Conservation (phyloP, 2,797 vertebrate species). For the Mormyrus proboscirostris region DNA sequence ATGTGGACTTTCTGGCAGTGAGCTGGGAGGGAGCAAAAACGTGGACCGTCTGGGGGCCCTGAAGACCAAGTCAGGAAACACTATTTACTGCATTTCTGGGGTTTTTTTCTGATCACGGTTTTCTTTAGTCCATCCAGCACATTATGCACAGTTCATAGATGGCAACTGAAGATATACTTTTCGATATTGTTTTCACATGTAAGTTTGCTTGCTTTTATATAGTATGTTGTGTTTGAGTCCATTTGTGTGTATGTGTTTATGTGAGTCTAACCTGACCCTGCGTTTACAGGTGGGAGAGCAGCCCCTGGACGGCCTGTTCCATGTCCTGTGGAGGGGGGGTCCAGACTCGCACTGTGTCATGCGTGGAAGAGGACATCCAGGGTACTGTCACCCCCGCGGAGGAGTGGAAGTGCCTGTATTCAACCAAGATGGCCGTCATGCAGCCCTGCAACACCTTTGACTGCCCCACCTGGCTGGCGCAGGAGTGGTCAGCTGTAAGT, state of each 20-base stretch:
- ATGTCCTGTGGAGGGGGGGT: conserved; percentile 88
- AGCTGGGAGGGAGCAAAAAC: not conserved
- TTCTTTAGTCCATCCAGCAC: not conserved
- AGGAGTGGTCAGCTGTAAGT: conserved; percentile 95
- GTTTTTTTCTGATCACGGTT: not conserved
- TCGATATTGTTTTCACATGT: not conserved
- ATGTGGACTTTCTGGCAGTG: not conserved
- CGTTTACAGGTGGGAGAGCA: conserved; percentile 85
- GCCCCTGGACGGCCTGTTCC: conserved; percentile 94
- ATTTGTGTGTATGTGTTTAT: not conserved
- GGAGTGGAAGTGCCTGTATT: conserved; percentile 98
- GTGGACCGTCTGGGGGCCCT: not conserved
- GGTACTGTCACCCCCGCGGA: conserved; percentile 79
- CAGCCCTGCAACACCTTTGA: conserved; percentile 91
- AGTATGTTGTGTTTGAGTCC: not conserved
- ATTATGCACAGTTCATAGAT: not conserved
- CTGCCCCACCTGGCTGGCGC: conserved; percentile 93
- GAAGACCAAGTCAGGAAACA: not conserved
- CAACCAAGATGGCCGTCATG: conserved; percentile 76
- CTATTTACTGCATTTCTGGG: not conserved
- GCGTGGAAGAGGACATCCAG: conserved; percentile 96
- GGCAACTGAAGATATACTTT: not conserved
- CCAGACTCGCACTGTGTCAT: conserved; percentile 86
- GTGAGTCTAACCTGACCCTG: conserved; percentile 14
- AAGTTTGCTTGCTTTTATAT: not conserved